Evolutionary conservation across 2,797 vertebrate species (phyloP).

Genomic region (Acanthornis magna): DNA sequence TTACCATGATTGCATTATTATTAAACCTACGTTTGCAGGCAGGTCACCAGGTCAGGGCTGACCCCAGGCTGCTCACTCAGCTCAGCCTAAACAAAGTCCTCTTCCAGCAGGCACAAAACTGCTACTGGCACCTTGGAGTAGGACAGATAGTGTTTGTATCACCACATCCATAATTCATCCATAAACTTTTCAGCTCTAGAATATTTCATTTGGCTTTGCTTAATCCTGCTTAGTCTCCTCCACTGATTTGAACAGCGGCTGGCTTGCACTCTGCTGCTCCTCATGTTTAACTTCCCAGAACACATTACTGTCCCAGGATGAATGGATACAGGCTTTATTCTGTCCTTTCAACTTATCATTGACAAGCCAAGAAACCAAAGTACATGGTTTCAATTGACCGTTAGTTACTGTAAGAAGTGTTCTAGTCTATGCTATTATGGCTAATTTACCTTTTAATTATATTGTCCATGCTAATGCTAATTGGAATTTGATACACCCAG

Average conservation of each 20-base stretch:
- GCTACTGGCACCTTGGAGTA: not conserved
- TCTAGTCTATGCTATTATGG: conserved; percentile 51
- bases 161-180: not conserved
- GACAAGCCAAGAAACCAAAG: conserved; percentile 54
- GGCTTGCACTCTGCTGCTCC: not conserved
- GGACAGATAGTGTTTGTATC: not conserved
- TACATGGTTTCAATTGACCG: conserved; percentile 63
- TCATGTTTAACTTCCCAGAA: conserved; percentile 40
- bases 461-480: conserved; percentile 68
- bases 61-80: not conserved
- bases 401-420: conserved; percentile 68
- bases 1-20: not conserved
- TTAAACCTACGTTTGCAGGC: not conserved
- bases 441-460: conserved; percentile 75
- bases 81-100: not conserved
- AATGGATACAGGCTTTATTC: conserved; percentile 35
- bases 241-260: not conserved
- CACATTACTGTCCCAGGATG: conserved; percentile 41
- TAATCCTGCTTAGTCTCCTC: not conserved
- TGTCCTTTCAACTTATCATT: conserved; percentile 55
- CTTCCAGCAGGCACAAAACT: not conserved
- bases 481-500: conserved; percentile 68
- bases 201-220: not conserved
- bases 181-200: not conserved
- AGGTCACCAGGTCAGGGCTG: not conserved